Base-by-base conservation (phyloP, 2,888 invertebrate genomes). In the Trissolcus brochymenae region DNA sequence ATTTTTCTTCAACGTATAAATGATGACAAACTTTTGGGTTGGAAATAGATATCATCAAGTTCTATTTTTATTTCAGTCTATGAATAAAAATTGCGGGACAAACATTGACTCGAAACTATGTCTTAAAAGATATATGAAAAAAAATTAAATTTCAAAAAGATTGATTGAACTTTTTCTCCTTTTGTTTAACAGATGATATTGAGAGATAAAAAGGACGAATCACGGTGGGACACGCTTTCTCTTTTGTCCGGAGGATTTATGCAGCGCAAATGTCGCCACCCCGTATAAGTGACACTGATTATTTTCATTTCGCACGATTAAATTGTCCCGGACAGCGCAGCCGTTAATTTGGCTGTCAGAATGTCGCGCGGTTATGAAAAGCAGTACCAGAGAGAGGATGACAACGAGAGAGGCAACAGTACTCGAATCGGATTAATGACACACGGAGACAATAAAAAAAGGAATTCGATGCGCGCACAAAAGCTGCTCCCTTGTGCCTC, bases 231-330 rank as follows among this genome's bases (percentile, higher is more conserved):
- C 35, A 35, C 35, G 35, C 59, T 50, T 71, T 64, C 64, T 61
- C 55, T 56, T 70, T 70, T 70, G 60, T 55, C 57, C 53, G 62
- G 55, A 46, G 51, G 53, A 51, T 57, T 59, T 64, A 53, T 50
- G 50, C 46, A 13, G 29, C 35, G 46, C 21, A 51, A 55, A 65
- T 72, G 60, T 65, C 51, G 72, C 65, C 64, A 17, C 40, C 55
- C 53, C 17, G 49, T 59, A 72, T 35, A 35, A 72, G 54, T 65
- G 72, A 72, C 64, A 64, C 64, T 59, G 72, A 72, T 72, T 72
- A 65, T 72, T 72, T 72, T 53, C 72, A 59, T 59, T 65, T 72
- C 54, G 41, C 53, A 54, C 72, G 72, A 72, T 72, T 72, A 72
- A 65, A 65, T 54, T 59, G 59, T 72, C 65, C 54, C 46, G 54